Percentiles rank a stretch among this genome's conserved stretches.
Conservation (phyloP, 2,888 invertebrate genomes). For the Glomeris marginata region DNA sequence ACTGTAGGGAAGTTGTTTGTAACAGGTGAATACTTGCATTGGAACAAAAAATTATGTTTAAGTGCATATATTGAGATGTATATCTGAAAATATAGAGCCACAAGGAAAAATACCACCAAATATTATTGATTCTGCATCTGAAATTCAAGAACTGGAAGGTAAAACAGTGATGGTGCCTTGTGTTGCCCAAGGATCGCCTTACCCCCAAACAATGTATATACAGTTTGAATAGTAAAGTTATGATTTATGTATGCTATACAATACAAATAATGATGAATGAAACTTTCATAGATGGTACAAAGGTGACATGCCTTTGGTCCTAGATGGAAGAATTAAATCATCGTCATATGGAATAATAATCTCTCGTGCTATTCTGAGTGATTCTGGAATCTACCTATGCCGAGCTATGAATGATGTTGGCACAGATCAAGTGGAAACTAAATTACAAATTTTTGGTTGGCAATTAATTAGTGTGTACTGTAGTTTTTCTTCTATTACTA, state of each 20-base stretch:
- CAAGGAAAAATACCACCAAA: conserved; percentile 1
- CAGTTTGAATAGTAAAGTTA: not conserved
- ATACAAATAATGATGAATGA: no score
- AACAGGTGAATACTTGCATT: not conserved
- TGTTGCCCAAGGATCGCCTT: conserved; percentile 3
- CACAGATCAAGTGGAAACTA: conserved; percentile 1
- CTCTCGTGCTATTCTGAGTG: not conserved
- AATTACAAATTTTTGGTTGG: not conserved
- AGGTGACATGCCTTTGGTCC: no score
- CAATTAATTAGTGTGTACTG: not conserved
- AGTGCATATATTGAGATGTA: no score
- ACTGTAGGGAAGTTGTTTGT: conserved; percentile 2
- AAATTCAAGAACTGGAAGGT: not conserved
- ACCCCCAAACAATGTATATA: not conserved
- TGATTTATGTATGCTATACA: no score
- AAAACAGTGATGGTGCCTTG: conserved; percentile 3
- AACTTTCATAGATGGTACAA: not conserved
- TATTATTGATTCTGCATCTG: not conserved
- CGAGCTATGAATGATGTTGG: conserved; percentile 4
- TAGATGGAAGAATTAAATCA: no score
- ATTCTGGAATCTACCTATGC: conserved; percentile 1
- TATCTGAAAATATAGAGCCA: not conserved
- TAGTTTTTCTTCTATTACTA: not conserved
- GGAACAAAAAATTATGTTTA: no score
- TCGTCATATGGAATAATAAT: no score